phyloP scores from a whole-genome alignment of 2,797 vertebrate species.

The Caiman crocodilus region DNA sequence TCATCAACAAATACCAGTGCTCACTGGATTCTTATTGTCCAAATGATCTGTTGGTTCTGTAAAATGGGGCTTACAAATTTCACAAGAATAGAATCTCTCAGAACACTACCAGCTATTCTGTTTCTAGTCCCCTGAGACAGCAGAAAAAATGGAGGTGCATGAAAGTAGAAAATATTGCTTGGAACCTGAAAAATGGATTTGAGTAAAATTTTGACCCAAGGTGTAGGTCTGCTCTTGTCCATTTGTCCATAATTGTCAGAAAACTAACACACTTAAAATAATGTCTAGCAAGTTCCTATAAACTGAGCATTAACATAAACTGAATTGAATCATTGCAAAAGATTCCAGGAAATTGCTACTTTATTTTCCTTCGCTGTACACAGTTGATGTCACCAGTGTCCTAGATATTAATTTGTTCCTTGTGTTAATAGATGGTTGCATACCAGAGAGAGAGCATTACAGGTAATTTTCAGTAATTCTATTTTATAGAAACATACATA shows the following conservation, averaged over 20 bases:
- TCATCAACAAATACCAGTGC: neutral
- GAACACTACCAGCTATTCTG: neutral
- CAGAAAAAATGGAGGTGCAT: neutral
- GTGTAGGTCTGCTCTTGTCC: neutral
- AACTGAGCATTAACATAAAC: conserved; percentile 3
- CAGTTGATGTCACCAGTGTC: conserved; percentile 41
- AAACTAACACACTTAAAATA: conserved; percentile 20
- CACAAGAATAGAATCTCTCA: conserved; percentile 5
- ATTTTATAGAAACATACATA: neutral
- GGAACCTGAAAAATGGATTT: neutral
- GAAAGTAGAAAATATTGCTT: conserved; percentile 2
- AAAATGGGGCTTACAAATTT: conserved; percentile 24
- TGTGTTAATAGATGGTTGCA: conserved; percentile 66
- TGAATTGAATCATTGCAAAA: conserved; percentile 39
- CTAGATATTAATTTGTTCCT: conserved; percentile 68
- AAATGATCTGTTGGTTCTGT: conserved; percentile 19
- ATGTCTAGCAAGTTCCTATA: conserved; percentile 6
- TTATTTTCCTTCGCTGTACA: conserved; percentile 19
- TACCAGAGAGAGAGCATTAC: neutral
- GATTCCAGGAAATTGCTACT: conserved; percentile 33
- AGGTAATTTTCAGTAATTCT: conserved; percentile 40
- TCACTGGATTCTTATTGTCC: neutral
- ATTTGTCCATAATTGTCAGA: neutral
- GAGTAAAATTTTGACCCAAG: conserved; percentile 2
- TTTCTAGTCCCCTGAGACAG: neutral